phyloP scores from a whole-genome alignment of 1,140 invertebrate species.

The Branchinecta lindahli region DNA sequence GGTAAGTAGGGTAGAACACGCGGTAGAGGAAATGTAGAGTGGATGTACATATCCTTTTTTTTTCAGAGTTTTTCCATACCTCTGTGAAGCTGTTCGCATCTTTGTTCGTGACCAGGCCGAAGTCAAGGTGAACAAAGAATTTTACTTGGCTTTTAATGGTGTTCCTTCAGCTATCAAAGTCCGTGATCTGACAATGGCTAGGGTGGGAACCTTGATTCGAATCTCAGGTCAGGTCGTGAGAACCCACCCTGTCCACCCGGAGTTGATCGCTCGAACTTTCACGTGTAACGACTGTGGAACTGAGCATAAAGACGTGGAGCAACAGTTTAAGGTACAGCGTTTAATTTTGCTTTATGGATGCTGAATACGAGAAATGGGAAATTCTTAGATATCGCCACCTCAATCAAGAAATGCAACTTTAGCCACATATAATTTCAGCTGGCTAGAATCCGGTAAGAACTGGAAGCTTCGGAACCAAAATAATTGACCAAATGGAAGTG shows the following conservation, averaged over 20 bases:
- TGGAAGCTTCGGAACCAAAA: too few species aligned
- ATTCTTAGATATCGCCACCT: too few species aligned
- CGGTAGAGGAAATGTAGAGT: too few species aligned
- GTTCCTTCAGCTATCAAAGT: conserved; percentile 80
- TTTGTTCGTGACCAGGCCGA: conserved; percentile 71
- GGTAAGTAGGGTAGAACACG: too few species aligned
- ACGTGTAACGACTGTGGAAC: conserved; percentile 92
- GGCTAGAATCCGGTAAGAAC: too few species aligned
- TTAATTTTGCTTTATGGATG: conserved; percentile 11
- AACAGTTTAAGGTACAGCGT: conserved; percentile 84
- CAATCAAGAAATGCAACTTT: too few species aligned
- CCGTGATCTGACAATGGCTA: conserved; percentile 80
- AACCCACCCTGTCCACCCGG: conserved; percentile 94
- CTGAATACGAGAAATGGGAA: too few species aligned
- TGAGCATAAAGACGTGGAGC: conserved; percentile 83
- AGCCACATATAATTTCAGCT: too few species aligned
- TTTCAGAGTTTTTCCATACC: conserved; percentile 72
- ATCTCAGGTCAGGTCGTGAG: conserved; percentile 97
- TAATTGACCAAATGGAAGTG: too few species aligned
- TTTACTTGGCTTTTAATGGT: conserved; percentile 84
- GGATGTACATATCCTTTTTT: too few species aligned
- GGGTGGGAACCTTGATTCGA: conserved; percentile 81
- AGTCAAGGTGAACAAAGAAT: conserved; percentile 63
- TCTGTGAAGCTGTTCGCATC: conserved; percentile 82
- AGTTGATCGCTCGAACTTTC: conserved; percentile 82